phyloP scores from a whole-genome alignment of 2,113 vertebrate species.

The Muntiacus muntjak region DNA sequence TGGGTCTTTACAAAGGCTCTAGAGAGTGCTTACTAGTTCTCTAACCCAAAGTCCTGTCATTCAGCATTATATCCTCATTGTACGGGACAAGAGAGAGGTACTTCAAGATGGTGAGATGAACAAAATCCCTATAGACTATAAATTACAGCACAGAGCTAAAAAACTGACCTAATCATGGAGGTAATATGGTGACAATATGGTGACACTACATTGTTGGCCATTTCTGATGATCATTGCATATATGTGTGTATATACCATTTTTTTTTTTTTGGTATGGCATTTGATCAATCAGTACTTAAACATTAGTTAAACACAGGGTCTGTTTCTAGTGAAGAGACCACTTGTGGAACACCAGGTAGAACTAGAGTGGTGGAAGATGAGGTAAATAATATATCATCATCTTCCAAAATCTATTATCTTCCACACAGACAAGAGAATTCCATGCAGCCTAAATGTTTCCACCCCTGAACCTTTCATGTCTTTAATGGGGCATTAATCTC shows the following conservation, averaged over 20 bases:
- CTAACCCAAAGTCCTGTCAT: background rate
- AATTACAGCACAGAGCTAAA: slow-evolving; percentile 4
- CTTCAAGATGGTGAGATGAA: background rate
- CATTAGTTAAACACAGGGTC: background rate
- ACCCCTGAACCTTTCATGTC: background rate
- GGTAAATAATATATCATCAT: background rate
- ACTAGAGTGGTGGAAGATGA: background rate
- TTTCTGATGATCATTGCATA: background rate
- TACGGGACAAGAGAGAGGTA: background rate
- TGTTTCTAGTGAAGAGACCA: background rate
- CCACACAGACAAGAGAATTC: background rate
- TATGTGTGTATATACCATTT: background rate
- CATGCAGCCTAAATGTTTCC: background rate
- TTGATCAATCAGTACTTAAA: background rate
- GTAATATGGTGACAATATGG: background rate
- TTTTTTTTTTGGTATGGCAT: background rate
- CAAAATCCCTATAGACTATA: background rate
- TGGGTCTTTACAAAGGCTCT: background rate
- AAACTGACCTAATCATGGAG: background rate
- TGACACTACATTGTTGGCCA: background rate
- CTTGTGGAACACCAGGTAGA: background rate
- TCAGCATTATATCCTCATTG: background rate
- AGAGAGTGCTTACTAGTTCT: background rate
- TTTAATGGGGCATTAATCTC: slow-evolving; percentile 9
- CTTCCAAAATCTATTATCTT: background rate